Evolutionary conservation across 2,888 invertebrate species (phyloP).

Genomic region (Eueremaeus valkanovi): DNA sequence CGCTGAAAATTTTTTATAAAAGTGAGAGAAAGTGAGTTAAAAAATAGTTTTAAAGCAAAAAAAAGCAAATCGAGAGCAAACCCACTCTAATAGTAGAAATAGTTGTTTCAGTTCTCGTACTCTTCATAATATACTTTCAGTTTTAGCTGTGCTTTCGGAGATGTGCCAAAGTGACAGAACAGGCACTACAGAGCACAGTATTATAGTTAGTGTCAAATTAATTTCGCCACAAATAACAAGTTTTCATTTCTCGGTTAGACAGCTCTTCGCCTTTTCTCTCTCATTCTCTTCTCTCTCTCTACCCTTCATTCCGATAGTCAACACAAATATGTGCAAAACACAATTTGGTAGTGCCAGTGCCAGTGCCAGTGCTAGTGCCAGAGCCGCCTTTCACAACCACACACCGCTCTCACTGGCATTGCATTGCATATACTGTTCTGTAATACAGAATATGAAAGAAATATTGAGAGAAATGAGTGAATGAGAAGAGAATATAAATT

Average conservation of each 20-base stretch:
- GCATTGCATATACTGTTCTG: no score
- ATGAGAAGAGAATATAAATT: constrained; percentile 12
- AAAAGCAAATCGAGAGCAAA: no score
- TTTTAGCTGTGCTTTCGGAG: no score
- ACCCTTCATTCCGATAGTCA: constrained; percentile 23
- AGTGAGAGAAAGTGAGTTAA: no score
- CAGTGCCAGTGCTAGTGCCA: background rate
- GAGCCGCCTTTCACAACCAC: background rate
- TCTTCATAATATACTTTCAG: no score
- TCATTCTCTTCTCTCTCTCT: background rate
- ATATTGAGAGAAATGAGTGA: constrained; percentile 1
- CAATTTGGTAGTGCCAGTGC: constrained; percentile 8
- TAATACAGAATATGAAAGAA: background rate
- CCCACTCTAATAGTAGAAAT: no score
- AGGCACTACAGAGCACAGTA: background rate
- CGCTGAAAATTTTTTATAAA: no score
- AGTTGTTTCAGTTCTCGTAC: no score
- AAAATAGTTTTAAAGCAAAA: no score
- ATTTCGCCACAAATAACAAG: constrained; percentile 30
- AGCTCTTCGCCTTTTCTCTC: constrained; percentile 8
- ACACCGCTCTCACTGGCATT: no score
- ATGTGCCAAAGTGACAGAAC: constrained; percentile 3
- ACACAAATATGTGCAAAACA: constrained; percentile 7
- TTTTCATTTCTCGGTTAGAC: constrained; percentile 16
- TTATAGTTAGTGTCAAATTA: constrained; percentile 21